Evolutionary conservation across 2,888 invertebrate genomes (phyloP).

Genomic region (Drosophila seclusa): DNA sequence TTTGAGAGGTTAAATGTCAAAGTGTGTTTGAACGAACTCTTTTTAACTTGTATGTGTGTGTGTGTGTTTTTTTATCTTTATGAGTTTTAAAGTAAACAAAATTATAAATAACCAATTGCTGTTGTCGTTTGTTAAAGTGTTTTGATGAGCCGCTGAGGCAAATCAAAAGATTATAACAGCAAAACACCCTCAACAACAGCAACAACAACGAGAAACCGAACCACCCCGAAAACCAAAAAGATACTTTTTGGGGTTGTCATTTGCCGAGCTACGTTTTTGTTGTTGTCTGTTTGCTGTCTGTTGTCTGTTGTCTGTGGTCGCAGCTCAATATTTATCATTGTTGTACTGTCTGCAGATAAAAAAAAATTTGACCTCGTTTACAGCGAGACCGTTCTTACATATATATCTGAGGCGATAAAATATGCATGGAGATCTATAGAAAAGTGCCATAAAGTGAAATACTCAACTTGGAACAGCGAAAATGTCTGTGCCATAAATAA

Average conservation of each 20-base stretch:
- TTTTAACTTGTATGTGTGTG: constrained; percentile 30
- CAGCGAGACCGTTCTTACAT: constrained; percentile 45
- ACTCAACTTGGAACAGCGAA: constrained; percentile 20
- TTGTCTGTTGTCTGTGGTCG: constrained; percentile 66
- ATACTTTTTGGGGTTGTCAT: constrained; percentile 41
- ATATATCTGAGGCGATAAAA: constrained; percentile 9
- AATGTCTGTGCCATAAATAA: constrained; percentile 76
- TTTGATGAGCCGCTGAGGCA: constrained; percentile 53
- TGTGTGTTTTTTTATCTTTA: constrained; percentile 4
- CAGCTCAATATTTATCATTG: constrained; percentile 57
- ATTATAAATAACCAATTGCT: constrained; percentile 19
- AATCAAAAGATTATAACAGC: constrained; percentile 44
- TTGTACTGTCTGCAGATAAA: constrained; percentile 74
- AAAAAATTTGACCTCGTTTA: constrained; percentile 81
- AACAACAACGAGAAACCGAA: constrained; percentile 18
- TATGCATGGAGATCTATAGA: constrained; percentile 15
- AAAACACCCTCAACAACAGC: constrained; percentile 39
- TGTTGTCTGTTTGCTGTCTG: constrained; percentile 61
- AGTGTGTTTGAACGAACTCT: constrained; percentile 63
- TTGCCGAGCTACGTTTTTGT: constrained; percentile 16
- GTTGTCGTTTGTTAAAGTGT: constrained; percentile 33
- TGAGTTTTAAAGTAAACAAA: constrained; percentile 18
- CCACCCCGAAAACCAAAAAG: constrained; percentile 16
- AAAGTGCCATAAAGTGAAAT: constrained; percentile 45
- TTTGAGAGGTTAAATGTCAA: constrained; percentile 57